A percentile compares a stretch with the other conserved stretches of the same genome.
Conservation (phyloP, 1,140 invertebrate genomes). For the Sycophaga agraensis region DNA sequence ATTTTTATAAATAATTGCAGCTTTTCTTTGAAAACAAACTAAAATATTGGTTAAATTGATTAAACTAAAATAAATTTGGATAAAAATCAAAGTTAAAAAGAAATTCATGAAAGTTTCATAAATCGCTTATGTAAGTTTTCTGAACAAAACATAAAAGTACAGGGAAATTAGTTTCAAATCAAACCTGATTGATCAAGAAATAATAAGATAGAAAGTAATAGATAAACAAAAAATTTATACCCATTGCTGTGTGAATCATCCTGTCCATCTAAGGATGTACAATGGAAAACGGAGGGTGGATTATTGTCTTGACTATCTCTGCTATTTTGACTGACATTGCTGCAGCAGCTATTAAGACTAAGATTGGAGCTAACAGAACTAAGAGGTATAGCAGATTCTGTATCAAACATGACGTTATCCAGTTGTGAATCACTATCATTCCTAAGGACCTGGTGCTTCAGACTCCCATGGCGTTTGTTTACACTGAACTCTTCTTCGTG, state of each 20-base stretch:
- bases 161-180: no score
- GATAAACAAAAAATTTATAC: slow-evolving; percentile 34
- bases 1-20: no score
- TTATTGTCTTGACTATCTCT: slow-evolving; percentile 58
- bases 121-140: no score
- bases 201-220: neutral
- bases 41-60: no score
- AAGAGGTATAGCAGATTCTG: slow-evolving; percentile 51
- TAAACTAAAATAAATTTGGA: no score
- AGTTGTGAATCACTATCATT: slow-evolving; percentile 61
- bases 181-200: neutral
- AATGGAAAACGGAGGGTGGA: slow-evolving; percentile 50
- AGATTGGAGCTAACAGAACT: slow-evolving; percentile 62
- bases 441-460: slow-evolving; percentile 47
- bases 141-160: no score
- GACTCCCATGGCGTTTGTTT: slow-evolving; percentile 40
- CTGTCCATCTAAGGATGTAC: slow-evolving; percentile 45
- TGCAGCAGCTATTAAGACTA: slow-evolving; percentile 62
- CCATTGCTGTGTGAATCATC: slow-evolving; percentile 56
- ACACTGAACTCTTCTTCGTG: slow-evolving; percentile 71
- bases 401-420: slow-evolving; percentile 60
- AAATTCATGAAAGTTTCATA: no score
- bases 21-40: no score
- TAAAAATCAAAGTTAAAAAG: no score
- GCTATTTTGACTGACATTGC: slow-evolving; percentile 61